phyloP scores from a whole-genome alignment of 2,888 invertebrate species.

The Tipula unca region DNA sequence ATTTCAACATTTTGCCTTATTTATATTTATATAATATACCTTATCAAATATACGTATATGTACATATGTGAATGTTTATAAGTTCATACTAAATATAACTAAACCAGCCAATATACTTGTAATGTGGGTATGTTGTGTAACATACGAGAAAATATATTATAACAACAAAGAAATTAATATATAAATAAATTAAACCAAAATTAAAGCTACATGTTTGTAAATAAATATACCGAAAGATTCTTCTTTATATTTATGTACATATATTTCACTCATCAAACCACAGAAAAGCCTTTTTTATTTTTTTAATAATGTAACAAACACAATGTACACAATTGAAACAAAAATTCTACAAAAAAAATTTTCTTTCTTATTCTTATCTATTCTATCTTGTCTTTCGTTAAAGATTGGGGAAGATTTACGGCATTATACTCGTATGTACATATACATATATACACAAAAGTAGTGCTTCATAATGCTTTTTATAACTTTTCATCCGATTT shows the following conservation, averaged over 20 bases:
- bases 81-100: background rate
- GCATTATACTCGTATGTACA: background rate
- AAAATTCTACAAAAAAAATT: background rate
- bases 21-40: background rate
- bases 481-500: background rate
- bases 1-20: background rate
- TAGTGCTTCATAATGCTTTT: background rate
- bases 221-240: background rate
- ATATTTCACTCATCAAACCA: background rate
- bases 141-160: no score
- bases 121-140: no score
- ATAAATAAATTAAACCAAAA: background rate
- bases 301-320: constrained; percentile 1
- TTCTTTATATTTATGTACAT: background rate
- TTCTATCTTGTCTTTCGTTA: background rate
- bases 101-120: no score
- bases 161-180: background rate
- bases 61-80: background rate
- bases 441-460: background rate
- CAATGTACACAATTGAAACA: background rate
- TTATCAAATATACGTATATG: no score
- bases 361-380: background rate
- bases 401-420: background rate
- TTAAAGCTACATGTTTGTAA: background rate
- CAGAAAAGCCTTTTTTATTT: background rate